Evolutionary conservation across 2,888 invertebrate genomes (phyloP).

Genomic region (Pristionchus mayeri): DNA sequence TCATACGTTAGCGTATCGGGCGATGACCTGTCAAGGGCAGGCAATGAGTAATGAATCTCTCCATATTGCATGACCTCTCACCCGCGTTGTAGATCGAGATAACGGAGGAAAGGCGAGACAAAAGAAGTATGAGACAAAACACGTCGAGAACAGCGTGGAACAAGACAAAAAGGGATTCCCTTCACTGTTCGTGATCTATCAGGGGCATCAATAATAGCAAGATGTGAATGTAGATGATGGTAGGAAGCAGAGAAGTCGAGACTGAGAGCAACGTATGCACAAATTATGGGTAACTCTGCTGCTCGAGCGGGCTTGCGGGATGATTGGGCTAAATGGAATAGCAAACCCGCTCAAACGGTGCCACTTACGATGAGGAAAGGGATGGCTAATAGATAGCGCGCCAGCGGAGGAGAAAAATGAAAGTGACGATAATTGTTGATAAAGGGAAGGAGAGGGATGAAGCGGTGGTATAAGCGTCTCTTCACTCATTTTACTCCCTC

Average conservation of each 20-base stretch:
- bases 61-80: no score
- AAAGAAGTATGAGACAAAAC: background rate
- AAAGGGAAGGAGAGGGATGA: background rate
- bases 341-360: slow-evolving; percentile 17
- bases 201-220: no score
- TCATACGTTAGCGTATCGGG: background rate
- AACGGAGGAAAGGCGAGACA: background rate
- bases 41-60: background rate
- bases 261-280: no score
- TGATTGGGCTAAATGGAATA: background rate
- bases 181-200: no score
- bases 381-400: slow-evolving; percentile 7
- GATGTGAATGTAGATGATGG: no score
- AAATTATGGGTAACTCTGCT: no score
- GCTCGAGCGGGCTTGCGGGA: background rate
- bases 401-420: background rate
- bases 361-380: slow-evolving; percentile 31
- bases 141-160: background rate
- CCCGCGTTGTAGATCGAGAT: no score
- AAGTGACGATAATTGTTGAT: slow-evolving; percentile 44
- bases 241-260: no score
- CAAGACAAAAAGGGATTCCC: no score
- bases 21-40: slow-evolving; percentile 35
- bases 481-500: no score
- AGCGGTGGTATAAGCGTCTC: no score